Evolutionary conservation across 2,113 vertebrate species (phyloP), one percentile per base, ranked within the genome.

Genomic region (Lophochroa leadbeateri): DNA sequence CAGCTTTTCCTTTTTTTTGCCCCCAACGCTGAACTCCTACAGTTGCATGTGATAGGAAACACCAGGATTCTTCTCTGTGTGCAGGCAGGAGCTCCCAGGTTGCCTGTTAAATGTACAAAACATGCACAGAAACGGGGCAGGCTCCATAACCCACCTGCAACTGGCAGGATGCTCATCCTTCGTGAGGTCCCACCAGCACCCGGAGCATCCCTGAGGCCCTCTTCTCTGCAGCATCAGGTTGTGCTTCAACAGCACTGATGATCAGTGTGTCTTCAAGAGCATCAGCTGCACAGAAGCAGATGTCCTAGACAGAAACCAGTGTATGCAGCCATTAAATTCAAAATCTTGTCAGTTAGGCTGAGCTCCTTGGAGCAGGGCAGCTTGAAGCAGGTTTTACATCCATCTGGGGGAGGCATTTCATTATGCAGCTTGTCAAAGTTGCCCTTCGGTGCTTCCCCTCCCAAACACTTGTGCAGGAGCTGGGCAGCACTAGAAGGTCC

Each of bases 221-320:
- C 71, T 61, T 63, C 69, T 58, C 20, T 53, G 35, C 29, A 35
- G 2, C 58, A 49, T 35, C 55, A 64, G 21, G 2, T 9, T 29
- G 17, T 82, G 50, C 69, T 81, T 39, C 70, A 44, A n/a, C 15
- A 60, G 61, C n/a, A 3, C 31, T 20, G 33, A 13, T 14, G 1
- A 25, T 14, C 29, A 13, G 57, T 2, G 0, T 1, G 0, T 31
- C 64, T 63, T 52, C 52, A 68, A 37, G 52, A 76, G 57, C 33
- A 7, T 5, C 1, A 3, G 7, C 67, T n/a, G 72, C 61, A 25
- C 1, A 0, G 14, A 31, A 93, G 43, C 65, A 79, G 57, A 28
- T 39, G 16, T 69, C 44, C 64, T 19, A 37, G 39, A 11, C 27
- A 71, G 69, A 90, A 82, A 82, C n/a, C 28, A 19, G 58, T 13